phyloP scores from a whole-genome alignment of 2,797 vertebrate species.

The Lerista edwardsae region DNA sequence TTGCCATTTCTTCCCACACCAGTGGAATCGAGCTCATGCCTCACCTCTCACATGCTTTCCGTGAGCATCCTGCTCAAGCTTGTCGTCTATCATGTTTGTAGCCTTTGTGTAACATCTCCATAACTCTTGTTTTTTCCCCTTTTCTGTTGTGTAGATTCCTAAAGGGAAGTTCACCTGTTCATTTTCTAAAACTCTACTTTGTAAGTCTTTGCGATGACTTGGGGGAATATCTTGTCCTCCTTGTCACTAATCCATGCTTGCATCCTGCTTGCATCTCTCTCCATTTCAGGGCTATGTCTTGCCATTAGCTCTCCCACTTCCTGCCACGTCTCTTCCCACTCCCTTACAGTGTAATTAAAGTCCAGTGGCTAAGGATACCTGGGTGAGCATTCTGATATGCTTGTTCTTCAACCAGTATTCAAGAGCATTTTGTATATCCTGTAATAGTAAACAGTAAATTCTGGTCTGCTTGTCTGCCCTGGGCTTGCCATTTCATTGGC shows the following conservation, averaged over 20 bases:
- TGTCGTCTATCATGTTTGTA: constrained; percentile 64
- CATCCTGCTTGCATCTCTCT: constrained; percentile 63
- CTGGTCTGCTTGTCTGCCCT: not conserved
- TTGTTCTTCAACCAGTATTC: constrained; percentile 7
- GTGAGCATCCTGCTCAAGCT: not conserved
- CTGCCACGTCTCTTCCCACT: constrained; percentile 12
- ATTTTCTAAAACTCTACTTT: constrained; percentile 92
- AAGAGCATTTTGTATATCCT: not conserved
- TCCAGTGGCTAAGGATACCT: constrained; percentile 30
- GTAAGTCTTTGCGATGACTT: constrained; percentile 86
- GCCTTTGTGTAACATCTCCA: constrained; percentile 62
- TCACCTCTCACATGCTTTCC: constrained; percentile 21
- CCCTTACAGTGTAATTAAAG: constrained; percentile 32
- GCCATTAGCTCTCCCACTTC: constrained; percentile 17
- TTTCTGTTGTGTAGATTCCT: constrained; percentile 92
- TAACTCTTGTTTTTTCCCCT: constrained; percentile 79
- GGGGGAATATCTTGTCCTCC: constrained; percentile 61
- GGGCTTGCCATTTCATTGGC: not conserved
- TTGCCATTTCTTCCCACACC: not conserved
- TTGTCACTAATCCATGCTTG: constrained; percentile 76
- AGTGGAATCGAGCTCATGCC: not conserved
- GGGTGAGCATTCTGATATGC: constrained; percentile 46
- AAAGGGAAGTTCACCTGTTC: constrained; percentile 90
- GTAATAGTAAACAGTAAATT: not conserved
- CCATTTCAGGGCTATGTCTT: constrained; percentile 51